These are phyloP conservation scores for Scotopteryx bipunctaria DNA, from an alignment of 2,888 invertebrate genomes.

Conservation along the genomic window DNA sequence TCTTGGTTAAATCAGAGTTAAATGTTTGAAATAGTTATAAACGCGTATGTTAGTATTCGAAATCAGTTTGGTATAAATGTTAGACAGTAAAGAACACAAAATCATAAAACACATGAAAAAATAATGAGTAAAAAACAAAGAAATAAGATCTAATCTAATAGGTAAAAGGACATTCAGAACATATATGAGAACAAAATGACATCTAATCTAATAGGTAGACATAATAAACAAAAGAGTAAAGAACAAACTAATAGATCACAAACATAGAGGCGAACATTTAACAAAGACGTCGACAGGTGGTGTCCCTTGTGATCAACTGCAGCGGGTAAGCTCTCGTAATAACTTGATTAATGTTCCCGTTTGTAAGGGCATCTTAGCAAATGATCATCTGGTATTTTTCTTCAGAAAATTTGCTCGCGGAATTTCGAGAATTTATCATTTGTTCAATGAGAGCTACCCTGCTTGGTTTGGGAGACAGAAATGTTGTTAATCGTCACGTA, in stretches of 20 bases:
- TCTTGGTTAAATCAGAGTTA: neutral
- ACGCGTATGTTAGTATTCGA: slow-evolving; percentile 15
- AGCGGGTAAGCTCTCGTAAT: slow-evolving; percentile 36
- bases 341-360: slow-evolving; percentile 25
- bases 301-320: slow-evolving; percentile 39
- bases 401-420: slow-evolving; percentile 1
- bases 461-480: slow-evolving; percentile 30
- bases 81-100: slow-evolving; percentile 20
- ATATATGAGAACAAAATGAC: slow-evolving; percentile 4
- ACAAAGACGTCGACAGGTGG: slow-evolving; percentile 51
- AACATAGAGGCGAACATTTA: slow-evolving; percentile 51
- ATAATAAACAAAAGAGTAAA: slow-evolving; percentile 32
- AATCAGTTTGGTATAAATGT: slow-evolving; percentile 3
- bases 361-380: slow-evolving; percentile 11
- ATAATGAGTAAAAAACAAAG: slow-evolving; percentile 23
- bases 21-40: slow-evolving; percentile 10
- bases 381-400: slow-evolving; percentile 2
- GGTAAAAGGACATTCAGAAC: slow-evolving; percentile 12
- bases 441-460: slow-evolving; percentile 34
- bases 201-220: slow-evolving; percentile 6
- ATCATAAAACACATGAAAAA: slow-evolving; percentile 28
- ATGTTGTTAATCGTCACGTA: slow-evolving; percentile 15
- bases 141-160: slow-evolving; percentile 37
- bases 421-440: slow-evolving; percentile 3
- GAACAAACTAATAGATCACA: slow-evolving; percentile 47